A percentile compares a stretch with the other conserved stretches of the same genome.
Evolutionary conservation across 2,888 invertebrate genomes (phyloP).

Genomic region (Drosophila lutescens): DNA sequence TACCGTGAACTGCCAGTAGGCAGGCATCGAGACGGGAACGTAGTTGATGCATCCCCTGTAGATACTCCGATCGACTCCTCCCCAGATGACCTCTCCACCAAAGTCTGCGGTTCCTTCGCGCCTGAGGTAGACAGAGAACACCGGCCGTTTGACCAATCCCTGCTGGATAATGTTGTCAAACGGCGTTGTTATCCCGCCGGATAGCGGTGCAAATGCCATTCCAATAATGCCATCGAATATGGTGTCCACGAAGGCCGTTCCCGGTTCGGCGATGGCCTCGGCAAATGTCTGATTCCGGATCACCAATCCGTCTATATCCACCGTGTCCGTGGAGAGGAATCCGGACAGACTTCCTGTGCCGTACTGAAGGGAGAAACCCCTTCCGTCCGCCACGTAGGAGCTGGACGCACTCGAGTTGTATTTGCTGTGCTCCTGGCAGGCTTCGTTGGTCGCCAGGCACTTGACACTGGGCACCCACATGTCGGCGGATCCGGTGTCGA

Average conservation of each 20-base stretch:
- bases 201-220: background rate
- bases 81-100: slow-evolving; percentile 3
- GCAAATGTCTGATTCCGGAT: background rate
- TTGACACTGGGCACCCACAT: background rate
- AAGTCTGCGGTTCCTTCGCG: background rate
- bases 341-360: background rate
- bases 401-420: slow-evolving; percentile 1
- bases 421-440: background rate
- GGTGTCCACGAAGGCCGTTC: background rate
- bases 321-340: background rate
- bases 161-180: background rate
- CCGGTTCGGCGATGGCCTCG: background rate
- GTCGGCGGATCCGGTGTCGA: background rate
- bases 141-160: background rate
- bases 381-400: background rate
- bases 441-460: background rate
- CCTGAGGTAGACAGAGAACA: slow-evolving; percentile 1
- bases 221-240: background rate
- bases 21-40: background rate
- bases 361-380: background rate
- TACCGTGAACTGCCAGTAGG: slow-evolving; percentile 1
- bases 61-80: background rate
- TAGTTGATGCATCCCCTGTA: background rate
- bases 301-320: background rate
- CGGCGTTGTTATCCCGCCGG: background rate